Conservation (phyloP, 1,140 invertebrate species). For the Contarinia nasturtii region DNA sequence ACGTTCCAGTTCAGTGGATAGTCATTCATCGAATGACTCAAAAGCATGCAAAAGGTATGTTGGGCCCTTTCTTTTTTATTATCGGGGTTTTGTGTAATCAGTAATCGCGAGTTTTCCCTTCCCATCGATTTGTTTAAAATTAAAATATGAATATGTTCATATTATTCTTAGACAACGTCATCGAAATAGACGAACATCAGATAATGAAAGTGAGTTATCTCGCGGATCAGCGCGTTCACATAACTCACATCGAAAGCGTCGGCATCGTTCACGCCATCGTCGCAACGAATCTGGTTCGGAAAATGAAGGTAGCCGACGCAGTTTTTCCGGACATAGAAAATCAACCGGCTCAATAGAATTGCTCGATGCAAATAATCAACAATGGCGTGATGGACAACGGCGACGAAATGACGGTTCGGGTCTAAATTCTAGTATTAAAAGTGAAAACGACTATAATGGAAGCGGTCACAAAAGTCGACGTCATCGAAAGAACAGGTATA, state of each 20-base stretch:
- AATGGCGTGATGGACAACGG: conserved; percentile 70
- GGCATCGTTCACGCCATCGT: conserved; percentile 41
- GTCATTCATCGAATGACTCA: conserved; percentile 65
- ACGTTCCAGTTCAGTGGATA: conserved; percentile 52
- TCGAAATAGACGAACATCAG: conserved; percentile 56
- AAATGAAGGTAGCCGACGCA: conserved; percentile 27
- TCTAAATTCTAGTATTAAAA: conserved; percentile 21
- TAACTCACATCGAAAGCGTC: conserved; percentile 37
- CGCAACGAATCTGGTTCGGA: conserved; percentile 34
- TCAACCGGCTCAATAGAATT: conserved; percentile 31
- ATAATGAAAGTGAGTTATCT: conserved; percentile 75
- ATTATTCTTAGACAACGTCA: conserved; percentile 46
- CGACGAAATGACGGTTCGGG: conserved; percentile 39
- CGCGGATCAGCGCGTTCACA: conserved; percentile 40
- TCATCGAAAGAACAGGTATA: conserved; percentile 44
- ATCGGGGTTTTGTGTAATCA: no score
- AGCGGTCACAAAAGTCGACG: conserved; percentile 26
- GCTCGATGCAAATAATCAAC: conserved; percentile 67
- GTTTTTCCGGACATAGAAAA: conserved; percentile 24
- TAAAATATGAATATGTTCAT: background rate
- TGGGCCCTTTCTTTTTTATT: background rate
- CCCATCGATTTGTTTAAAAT: no score
- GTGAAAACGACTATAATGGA: conserved; percentile 25
- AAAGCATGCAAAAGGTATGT: conserved; percentile 9
- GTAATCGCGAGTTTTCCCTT: no score